Conservation (phyloP, 2,888 invertebrate genomes). For the Tetropium fuscum region DNA sequence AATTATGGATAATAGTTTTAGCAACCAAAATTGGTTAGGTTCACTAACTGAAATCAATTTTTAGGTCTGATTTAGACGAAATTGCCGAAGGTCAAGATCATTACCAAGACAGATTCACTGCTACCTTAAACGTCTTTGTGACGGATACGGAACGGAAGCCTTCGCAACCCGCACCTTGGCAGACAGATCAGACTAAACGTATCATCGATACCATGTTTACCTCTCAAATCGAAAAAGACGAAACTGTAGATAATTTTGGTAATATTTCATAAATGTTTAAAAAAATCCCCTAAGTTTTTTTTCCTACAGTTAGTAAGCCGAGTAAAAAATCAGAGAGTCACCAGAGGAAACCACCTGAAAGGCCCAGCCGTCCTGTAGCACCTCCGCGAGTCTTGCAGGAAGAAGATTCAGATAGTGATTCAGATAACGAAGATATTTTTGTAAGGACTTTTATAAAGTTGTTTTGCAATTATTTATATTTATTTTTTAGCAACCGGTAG, state of each 20-base stretch:
- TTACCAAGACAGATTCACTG: conserved; percentile 77
- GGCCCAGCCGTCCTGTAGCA: conserved; percentile 60
- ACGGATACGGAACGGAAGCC: conserved; percentile 78
- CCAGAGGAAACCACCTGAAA: conserved; percentile 62
- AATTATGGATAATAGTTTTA: too few species aligned
- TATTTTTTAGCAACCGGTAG: conserved; percentile 1
- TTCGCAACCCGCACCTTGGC: conserved; percentile 80
- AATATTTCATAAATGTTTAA: conserved; percentile 37
- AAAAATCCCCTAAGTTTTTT: conserved; percentile 3
- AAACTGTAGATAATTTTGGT: conserved; percentile 88
- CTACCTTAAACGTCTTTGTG: conserved; percentile 78
- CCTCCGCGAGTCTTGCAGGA: conserved; percentile 46
- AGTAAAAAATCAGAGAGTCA: conserved; percentile 46
- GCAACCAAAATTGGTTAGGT: too few species aligned
- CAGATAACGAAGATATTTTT: conserved; percentile 50
- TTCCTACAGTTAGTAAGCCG: conserved; percentile 65
- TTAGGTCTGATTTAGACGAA: conserved; percentile 83
- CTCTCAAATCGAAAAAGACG: conserved; percentile 83
- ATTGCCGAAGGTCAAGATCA: conserved; percentile 75
- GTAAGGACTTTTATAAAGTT: conserved; percentile 29
- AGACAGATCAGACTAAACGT: conserved; percentile 73
- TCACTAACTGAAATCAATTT: too few species aligned
- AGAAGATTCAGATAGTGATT: conserved; percentile 53
- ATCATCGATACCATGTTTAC: conserved; percentile 76
- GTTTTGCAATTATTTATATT: not conserved